Conservation (phyloP, 2,113 vertebrate genomes). For the Neodontobutis hainanensis region DNA sequence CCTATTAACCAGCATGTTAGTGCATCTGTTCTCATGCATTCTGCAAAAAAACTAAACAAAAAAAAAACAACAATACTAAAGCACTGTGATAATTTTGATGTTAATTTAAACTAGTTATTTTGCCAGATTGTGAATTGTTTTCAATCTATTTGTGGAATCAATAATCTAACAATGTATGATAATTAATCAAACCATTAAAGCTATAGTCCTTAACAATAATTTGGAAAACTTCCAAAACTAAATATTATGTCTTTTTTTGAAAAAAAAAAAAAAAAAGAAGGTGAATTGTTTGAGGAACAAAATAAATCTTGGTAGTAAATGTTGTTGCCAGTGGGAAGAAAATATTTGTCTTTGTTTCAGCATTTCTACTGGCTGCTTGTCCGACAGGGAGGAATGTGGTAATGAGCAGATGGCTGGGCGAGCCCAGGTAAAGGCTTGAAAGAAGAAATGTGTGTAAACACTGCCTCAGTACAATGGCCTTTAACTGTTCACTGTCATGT, state of each 20-base stretch:
- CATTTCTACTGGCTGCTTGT: conserved; percentile 2
- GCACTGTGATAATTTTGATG: too few relatives aligned
- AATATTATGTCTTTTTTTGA: not conserved
- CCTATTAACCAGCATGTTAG: too few relatives aligned
- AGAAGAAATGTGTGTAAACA: conserved; percentile 31
- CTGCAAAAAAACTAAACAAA: too few relatives aligned
- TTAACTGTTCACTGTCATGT: conserved; percentile 25
- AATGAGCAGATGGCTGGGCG: conserved; percentile 48
- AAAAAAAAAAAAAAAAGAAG: too few relatives aligned
- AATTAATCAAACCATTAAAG: too few relatives aligned
- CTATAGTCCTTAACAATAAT: too few relatives aligned
- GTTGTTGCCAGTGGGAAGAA: conserved; percentile 3
- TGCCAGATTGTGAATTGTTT: too few relatives aligned
- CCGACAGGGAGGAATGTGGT: conserved; percentile 24
- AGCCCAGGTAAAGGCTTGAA: conserved; percentile 32
- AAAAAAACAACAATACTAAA: too few relatives aligned
- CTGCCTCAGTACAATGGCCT: conserved; percentile 28
- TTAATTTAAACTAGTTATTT: too few relatives aligned
- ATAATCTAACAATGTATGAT: too few relatives aligned
- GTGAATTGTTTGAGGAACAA: not conserved
- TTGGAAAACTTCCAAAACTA: not conserved
- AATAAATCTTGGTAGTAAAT: conserved; percentile 1
- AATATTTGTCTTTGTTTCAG: conserved; percentile 10
- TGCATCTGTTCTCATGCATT: too few relatives aligned
- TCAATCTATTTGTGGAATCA: too few relatives aligned